These are phyloP conservation scores for Hecatera dysodea DNA, from an alignment of 2,888 invertebrate genomes.

Conservation along the genomic window DNA sequence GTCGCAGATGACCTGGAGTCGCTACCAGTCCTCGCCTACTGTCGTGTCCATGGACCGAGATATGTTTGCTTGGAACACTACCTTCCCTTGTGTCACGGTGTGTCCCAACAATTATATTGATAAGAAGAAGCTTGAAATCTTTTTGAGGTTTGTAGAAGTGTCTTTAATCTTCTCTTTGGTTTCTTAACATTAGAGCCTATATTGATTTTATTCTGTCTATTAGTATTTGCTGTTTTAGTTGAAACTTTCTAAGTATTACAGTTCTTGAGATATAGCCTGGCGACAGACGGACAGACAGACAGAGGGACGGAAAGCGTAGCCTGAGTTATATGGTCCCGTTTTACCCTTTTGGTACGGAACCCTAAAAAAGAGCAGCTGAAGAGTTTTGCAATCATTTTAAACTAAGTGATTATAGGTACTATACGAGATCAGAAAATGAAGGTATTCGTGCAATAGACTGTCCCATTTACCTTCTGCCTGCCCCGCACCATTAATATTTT, in stretches of 20 bases:
- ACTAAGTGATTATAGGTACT: too few species aligned
- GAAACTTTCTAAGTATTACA: too few species aligned
- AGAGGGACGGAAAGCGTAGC: too few species aligned
- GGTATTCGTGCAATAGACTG: not conserved
- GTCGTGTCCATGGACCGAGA: slow-evolving; percentile 94
- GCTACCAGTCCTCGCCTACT: slow-evolving; percentile 93
- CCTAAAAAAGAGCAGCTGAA: too few species aligned
- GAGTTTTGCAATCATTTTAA: too few species aligned
- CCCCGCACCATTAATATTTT: slow-evolving; percentile 20
- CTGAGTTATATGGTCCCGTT: too few species aligned
- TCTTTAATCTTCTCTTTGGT: not conserved
- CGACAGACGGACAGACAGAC: too few species aligned
- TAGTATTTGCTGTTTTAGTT: not conserved
- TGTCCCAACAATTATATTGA: slow-evolving; percentile 92
- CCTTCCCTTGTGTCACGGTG: slow-evolving; percentile 93
- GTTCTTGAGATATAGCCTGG: too few species aligned
- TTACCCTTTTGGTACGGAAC: too few species aligned
- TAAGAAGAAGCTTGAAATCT: slow-evolving; percentile 87
- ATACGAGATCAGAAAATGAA: not conserved
- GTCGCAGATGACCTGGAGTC: slow-evolving; percentile 91
- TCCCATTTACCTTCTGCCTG: slow-evolving; percentile 41
- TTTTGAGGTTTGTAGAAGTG: slow-evolving; percentile 84
- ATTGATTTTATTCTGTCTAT: not conserved
- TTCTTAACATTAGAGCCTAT: not conserved
- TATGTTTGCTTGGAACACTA: slow-evolving; percentile 93